Percentiles rank a stretch among this genome's conserved stretches.
Evolutionary conservation across 2,888 invertebrate genomes (phyloP).

Genomic region (Plemyria rubiginata): DNA sequence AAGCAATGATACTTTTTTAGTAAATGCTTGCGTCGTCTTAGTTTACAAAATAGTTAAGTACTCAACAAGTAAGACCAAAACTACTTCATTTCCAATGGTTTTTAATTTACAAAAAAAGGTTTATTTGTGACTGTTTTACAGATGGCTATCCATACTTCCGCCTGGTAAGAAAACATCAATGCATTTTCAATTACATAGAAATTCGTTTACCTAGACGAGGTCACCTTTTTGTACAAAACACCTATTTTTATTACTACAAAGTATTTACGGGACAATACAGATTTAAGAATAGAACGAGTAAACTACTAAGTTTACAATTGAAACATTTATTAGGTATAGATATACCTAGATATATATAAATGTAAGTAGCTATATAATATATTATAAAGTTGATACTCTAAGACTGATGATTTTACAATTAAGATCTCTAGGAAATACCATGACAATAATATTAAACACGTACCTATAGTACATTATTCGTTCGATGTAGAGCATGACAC

Average conservation of each 20-base stretch:
- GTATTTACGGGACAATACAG: conserved; percentile 77
- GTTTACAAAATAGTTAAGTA: conserved; percentile 51
- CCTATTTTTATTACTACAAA: conserved; percentile 69
- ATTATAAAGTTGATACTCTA: conserved; percentile 71
- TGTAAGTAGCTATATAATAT: conserved; percentile 75
- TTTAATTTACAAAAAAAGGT: conserved; percentile 5
- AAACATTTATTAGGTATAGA: conserved; percentile 79
- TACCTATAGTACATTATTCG: conserved; percentile 60
- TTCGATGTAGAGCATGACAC: conserved; percentile 70
- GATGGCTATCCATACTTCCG: conserved; percentile 50
- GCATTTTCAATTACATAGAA: conserved; percentile 66
- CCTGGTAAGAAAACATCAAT: conserved; percentile 51
- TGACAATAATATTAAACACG: conserved; percentile 52
- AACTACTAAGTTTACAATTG: conserved; percentile 79
- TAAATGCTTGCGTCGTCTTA: conserved; percentile 34
- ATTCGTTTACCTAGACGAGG: conserved; percentile 85
- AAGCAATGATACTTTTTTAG: conserved; percentile 48
- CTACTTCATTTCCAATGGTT: conserved; percentile 42
- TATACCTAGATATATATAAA: conserved; percentile 73
- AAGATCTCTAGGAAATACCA: conserved; percentile 43
- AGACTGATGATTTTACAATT: conserved; percentile 64
- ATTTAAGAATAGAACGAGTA: conserved; percentile 76
- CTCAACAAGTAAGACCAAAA: conserved; percentile 36
- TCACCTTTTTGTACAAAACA: conserved; percentile 81
- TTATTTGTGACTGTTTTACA: conserved; percentile 14